Evolutionary conservation across 1,140 invertebrate genomes (phyloP).

Genomic region (Drosophila pseudoananassae): DNA sequence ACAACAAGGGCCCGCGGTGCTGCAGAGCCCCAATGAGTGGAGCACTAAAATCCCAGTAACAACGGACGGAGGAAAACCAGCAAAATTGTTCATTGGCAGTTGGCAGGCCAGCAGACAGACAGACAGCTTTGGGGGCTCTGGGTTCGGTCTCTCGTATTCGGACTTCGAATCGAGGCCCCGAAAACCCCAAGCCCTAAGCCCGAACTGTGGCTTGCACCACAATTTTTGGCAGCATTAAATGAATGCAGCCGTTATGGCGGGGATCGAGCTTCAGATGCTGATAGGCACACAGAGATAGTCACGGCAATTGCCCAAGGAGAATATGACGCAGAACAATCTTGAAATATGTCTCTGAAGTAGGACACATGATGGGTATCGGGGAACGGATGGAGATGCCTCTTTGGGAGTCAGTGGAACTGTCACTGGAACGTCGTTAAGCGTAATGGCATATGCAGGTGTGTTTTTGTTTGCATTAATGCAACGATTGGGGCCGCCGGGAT

Average conservation of each 20-base stretch:
- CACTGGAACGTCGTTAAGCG: constrained; percentile 11
- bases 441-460: constrained; percentile 12
- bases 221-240: constrained; percentile 36
- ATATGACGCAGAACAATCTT: constrained; percentile 46
- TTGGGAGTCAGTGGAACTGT: constrained; percentile 41
- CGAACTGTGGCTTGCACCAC: constrained; percentile 23
- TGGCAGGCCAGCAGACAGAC: constrained; percentile 31
- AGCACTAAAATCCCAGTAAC: constrained; percentile 56
- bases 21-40: constrained; percentile 38
- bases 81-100: constrained; percentile 59
- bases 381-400: constrained; percentile 2
- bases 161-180: constrained; percentile 23
- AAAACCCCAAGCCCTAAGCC: constrained; percentile 7
- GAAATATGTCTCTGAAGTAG: constrained; percentile 41
- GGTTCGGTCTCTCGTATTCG: constrained; percentile 26
- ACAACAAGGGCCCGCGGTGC: constrained; percentile 26
- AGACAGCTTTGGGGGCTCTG: constrained; percentile 44
- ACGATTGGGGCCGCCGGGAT: neutral
- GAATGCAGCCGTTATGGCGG: constrained; percentile 38
- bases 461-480: constrained; percentile 6
- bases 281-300: constrained; percentile 35
- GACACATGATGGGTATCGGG: constrained; percentile 27
- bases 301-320: constrained; percentile 37
- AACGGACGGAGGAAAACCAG: constrained; percentile 47
- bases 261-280: constrained; percentile 32